Conservation (phyloP, 2,113 vertebrate genomes). For the Excalfactoria chinensis region DNA sequence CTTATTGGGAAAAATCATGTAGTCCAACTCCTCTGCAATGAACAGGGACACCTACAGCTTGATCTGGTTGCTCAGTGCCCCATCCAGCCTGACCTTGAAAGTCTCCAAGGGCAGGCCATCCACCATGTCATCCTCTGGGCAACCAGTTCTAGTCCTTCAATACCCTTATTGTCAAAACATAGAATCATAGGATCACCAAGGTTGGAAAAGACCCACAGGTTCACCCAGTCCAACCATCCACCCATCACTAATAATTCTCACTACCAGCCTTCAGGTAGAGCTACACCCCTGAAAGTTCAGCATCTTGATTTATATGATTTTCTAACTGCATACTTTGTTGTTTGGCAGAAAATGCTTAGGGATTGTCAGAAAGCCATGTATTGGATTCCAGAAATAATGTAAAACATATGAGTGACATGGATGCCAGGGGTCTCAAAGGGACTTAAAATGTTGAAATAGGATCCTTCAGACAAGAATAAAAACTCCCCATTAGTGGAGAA, state of each 20-base stretch:
- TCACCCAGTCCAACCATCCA: too few species aligned
- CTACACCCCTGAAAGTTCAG: neutral
- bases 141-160: too few species aligned
- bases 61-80: too few species aligned
- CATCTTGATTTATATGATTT: neutral
- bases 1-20: neutral
- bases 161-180: too few species aligned
- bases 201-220: too few species aligned
- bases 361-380: neutral
- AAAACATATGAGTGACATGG: neutral
- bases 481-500: neutral
- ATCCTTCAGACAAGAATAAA: constrained; percentile 3
- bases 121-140: too few species aligned
- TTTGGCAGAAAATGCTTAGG: neutral
- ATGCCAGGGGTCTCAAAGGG: neutral
- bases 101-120: too few species aligned
- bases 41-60: too few species aligned
- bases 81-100: too few species aligned
- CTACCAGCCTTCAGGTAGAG: neutral
- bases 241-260: too few species aligned
- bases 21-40: too few species aligned
- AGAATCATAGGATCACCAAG: too few species aligned
- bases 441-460: constrained; percentile 4
- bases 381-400: neutral
- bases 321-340: neutral